A percentile compares a stretch with the other conserved stretches of the same genome.
Conservation (phyloP, 2,113 vertebrate genomes). For the Helogale parvula region DNA sequence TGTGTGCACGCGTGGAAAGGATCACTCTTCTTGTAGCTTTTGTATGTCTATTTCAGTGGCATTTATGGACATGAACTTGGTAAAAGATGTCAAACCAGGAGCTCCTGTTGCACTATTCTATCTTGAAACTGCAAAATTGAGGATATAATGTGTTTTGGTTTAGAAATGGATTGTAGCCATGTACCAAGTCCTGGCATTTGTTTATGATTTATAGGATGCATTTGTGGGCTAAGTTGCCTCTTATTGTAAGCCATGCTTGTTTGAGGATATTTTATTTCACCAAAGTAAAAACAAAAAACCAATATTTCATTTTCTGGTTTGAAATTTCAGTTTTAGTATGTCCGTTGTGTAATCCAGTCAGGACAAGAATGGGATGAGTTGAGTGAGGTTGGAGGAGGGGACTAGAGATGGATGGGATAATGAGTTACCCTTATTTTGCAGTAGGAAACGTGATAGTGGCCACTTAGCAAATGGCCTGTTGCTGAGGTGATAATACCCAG, state of each 20-base stretch:
- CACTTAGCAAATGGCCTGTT: background rate
- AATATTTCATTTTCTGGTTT: background rate
- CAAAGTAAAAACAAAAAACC: background rate
- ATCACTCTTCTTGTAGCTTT: slow-evolving; percentile 43
- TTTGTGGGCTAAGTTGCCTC: background rate
- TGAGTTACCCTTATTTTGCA: background rate
- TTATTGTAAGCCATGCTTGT: background rate
- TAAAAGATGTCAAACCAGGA: slow-evolving; percentile 58
- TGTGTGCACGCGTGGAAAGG: background rate
- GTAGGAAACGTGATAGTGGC: background rate
- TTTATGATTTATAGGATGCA: background rate
- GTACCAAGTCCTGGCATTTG: background rate
- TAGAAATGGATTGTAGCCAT: slow-evolving; percentile 3
- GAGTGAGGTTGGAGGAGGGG: background rate
- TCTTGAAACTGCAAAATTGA: background rate
- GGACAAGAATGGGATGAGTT: background rate
- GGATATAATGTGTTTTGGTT: slow-evolving; percentile 10
- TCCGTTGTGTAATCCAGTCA: background rate
- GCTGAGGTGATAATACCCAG: background rate
- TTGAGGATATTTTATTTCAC: slow-evolving; percentile 21
- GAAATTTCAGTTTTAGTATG: background rate
- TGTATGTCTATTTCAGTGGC: slow-evolving; percentile 73
- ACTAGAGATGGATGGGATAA: background rate
- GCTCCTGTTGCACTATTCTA: slow-evolving; percentile 13
- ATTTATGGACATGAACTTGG: slow-evolving; percentile 41